Conservation (phyloP, 2,888 invertebrate species). For the Drosophila paramelanica region DNA sequence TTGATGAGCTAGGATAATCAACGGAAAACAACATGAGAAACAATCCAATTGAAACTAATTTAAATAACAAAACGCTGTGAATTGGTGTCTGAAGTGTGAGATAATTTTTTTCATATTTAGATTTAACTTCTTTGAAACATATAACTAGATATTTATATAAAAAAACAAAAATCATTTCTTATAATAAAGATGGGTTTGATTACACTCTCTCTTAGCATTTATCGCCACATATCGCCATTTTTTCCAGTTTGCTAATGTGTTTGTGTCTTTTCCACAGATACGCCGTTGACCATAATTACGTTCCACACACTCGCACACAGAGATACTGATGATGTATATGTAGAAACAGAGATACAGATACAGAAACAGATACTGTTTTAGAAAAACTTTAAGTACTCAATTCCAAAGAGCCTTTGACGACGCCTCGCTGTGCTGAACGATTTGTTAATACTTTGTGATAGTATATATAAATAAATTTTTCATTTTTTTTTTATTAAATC, state of each 20-base stretch:
- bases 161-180: too few relatives aligned
- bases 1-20: constrained; percentile 92
- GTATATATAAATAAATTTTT: constrained; percentile 21
- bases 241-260: constrained; percentile 34
- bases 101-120: background rate
- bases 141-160: background rate
- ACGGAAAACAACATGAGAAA: constrained; percentile 81
- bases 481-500: constrained; percentile 9
- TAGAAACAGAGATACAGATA: constrained; percentile 11
- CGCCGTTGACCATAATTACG: constrained; percentile 51
- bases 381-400: constrained; percentile 27
- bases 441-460: constrained; percentile 53
- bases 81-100: constrained; percentile 32
- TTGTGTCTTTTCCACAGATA: constrained; percentile 66
- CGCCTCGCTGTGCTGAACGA: constrained; percentile 56
- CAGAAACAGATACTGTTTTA: constrained; percentile 1
- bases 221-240: background rate
- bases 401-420: constrained; percentile 70
- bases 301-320: constrained; percentile 43
- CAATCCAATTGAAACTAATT: background rate
- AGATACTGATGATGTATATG: constrained; percentile 16
- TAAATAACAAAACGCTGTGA: constrained; percentile 17
- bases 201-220: background rate
- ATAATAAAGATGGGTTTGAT: background rate
- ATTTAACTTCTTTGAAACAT: background rate